Percentiles rank a stretch among this genome's conserved stretches.
phyloP scores from a whole-genome alignment of 2,797 vertebrate genomes.

The Hypotaenidia philippensis region DNA sequence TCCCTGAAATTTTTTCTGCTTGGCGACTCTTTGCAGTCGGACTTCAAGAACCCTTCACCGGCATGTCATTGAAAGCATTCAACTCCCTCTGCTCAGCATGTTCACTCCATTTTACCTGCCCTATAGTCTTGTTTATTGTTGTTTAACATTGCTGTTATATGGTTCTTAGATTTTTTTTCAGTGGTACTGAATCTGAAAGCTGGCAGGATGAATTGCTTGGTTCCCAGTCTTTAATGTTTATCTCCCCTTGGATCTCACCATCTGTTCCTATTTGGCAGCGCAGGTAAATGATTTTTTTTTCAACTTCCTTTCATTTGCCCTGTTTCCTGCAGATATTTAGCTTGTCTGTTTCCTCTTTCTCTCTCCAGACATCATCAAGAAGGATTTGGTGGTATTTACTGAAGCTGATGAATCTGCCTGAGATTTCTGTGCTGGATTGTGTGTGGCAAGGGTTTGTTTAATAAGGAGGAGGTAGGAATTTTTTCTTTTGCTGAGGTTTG shows the following conservation, averaged over 20 bases:
- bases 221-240: constrained; percentile 71
- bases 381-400: neutral
- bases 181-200: constrained; percentile 43
- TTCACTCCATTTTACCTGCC: constrained; percentile 31
- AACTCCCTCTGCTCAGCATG: neutral
- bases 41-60: neutral
- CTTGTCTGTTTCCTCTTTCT: neutral
- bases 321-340: constrained; percentile 39
- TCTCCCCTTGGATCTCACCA: constrained; percentile 73
- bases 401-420: constrained; percentile 18
- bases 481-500: neutral
- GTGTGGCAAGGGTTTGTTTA: neutral
- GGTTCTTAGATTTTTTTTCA: constrained; percentile 27
- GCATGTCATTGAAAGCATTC: neutral
- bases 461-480: neutral
- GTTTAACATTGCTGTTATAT: constrained; percentile 31
- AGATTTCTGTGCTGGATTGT: neutral
- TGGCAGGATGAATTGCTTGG: constrained; percentile 67
- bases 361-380: constrained; percentile 16
- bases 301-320: constrained; percentile 37
- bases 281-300: constrained; percentile 60
- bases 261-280: constrained; percentile 72
- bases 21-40: neutral
- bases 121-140: constrained; percentile 37
- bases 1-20: neutral